phyloP scores from a whole-genome alignment of 2,113 vertebrate genomes.

The Megalops atlanticus region DNA sequence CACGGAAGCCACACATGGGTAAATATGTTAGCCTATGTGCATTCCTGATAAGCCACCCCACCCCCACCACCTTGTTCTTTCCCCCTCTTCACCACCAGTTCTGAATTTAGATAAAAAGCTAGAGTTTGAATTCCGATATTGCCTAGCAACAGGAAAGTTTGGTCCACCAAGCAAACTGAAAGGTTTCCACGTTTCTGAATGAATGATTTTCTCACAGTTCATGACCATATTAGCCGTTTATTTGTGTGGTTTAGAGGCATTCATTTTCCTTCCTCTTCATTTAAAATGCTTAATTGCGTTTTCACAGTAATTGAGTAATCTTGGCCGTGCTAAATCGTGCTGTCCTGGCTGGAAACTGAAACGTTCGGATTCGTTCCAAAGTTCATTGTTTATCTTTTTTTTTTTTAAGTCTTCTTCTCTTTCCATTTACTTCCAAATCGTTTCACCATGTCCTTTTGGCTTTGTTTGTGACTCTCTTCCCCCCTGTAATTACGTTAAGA shows the following conservation, averaged over 20 bases:
- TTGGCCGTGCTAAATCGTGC: background rate
- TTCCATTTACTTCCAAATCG: background rate
- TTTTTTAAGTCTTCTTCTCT: background rate
- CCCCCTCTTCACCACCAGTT: background rate
- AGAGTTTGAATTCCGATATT: background rate
- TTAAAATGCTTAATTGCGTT: background rate
- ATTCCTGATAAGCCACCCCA: background rate
- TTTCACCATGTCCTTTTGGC: background rate
- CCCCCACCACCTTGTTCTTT: background rate
- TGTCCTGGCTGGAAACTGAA: background rate
- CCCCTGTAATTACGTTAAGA: constrained; percentile 40
- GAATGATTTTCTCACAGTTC: background rate
- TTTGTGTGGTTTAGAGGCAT: background rate
- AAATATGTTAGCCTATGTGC: background rate
- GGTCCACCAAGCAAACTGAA: background rate
- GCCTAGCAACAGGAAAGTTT: background rate
- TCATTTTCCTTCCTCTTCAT: background rate
- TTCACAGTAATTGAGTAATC: background rate
- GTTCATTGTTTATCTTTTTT: background rate
- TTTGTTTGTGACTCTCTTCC: background rate
- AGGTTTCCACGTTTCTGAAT: background rate
- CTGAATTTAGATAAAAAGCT: background rate
- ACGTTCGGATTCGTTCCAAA: background rate
- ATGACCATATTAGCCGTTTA: background rate
- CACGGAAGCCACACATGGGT: background rate